phyloP scores from a whole-genome alignment of 2,888 invertebrate genomes.

The Aelia acuminata region DNA sequence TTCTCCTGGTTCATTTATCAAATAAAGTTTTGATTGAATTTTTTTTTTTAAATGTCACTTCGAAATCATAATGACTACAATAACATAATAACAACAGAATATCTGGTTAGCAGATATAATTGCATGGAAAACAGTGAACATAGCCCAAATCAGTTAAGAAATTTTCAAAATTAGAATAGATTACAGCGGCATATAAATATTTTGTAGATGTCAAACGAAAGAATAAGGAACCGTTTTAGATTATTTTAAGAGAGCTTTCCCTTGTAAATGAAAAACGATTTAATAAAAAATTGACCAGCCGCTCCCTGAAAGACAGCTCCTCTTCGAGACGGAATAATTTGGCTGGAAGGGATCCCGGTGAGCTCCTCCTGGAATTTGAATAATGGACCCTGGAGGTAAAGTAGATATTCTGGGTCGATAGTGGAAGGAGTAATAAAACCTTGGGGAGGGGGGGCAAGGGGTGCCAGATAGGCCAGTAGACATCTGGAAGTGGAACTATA shows the following conservation, averaged over 20 bases:
- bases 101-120: too few species aligned
- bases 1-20: too few species aligned
- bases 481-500: neutral
- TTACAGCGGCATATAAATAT: too few species aligned
- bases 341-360: neutral
- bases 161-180: too few species aligned
- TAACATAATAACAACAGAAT: too few species aligned
- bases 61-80: too few species aligned
- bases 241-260: neutral
- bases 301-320: neutral
- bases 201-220: neutral
- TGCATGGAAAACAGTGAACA: too few species aligned
- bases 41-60: too few species aligned
- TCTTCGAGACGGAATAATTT: neutral
- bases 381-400: constrained; percentile 6
- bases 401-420: neutral
- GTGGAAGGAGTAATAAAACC: neutral
- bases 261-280: neutral
- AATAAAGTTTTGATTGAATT: too few species aligned
- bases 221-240: neutral
- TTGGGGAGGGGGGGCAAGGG: neutral
- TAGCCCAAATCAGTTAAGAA: too few species aligned
- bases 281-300: neutral
- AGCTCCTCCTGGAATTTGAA: neutral
- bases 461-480: neutral